Base-by-base conservation (phyloP, 2,888 invertebrate species). In the Blera fallax region DNA sequence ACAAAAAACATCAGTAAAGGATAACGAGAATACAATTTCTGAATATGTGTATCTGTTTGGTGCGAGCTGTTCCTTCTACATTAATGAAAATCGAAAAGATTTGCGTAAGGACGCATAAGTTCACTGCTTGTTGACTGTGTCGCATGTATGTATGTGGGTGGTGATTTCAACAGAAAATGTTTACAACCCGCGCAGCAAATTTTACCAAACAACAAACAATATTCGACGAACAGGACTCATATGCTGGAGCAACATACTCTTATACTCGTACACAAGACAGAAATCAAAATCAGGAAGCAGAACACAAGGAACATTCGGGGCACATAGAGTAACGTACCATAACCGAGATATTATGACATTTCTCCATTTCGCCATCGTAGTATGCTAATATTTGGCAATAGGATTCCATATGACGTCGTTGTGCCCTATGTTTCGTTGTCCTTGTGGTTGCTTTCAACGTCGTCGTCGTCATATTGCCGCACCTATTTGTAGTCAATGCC, bases 371-470 rank as follows among this genome's bases (percentile, higher is more conserved):
- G 16, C 73, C 72, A 73, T 62, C 67, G 43, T 43, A 85, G 67
- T 85, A 85, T 85, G 80, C 80, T 85, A 85, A 85, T 85, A 81
- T 85, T 80, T 81, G 72, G 65, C 70, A 76, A 37, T 72, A 45
- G 43, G 37, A 70, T 62, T 67, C n/a, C 50, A 14, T 67, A 27
- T 16, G 32, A 21, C 14, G 16, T 50, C 62, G 45, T 64, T 64
- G 62, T 37, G 65, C 50, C 50, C 58, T 58, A 40, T 11, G 45
- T 69, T 37, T 45, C 11, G 43, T 54, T 37, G 48, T 50, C 40
- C 56, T 70, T 64, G 54, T 40, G 27, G 52, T 34, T 58, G 52
- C 18, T 50, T 32, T 37, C n/a, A 14, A n/a, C 14, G 60, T 18
- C 52, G 62, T 37, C 27, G 32, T 62, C 56, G 48, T 77, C 81